phyloP scores from a whole-genome alignment of 2,113 vertebrate species.

The Ammodytes dubius region DNA sequence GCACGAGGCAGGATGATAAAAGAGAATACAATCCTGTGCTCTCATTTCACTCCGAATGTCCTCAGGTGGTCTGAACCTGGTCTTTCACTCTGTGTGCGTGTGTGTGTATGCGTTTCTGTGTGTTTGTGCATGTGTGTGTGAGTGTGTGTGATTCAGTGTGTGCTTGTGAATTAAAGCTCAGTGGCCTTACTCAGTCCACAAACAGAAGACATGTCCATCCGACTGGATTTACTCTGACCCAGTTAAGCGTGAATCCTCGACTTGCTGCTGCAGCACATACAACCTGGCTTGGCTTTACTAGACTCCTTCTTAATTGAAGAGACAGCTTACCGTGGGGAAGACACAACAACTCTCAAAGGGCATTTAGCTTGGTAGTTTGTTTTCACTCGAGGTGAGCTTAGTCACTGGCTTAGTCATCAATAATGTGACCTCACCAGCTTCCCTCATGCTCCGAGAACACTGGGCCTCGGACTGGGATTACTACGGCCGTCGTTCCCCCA shows the following conservation, averaged over 20 bases:
- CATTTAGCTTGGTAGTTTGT: slow-evolving; percentile 69
- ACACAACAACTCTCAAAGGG: slow-evolving; percentile 64
- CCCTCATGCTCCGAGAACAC: not conserved
- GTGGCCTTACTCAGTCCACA: slow-evolving; percentile 66
- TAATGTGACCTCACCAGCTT: slow-evolving; percentile 27
- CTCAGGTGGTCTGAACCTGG: slow-evolving; percentile 39
- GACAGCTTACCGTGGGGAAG: slow-evolving; percentile 66
- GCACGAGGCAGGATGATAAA: not conserved
- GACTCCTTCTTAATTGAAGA: slow-evolving; percentile 65
- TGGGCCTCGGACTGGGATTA: slow-evolving; percentile 16
- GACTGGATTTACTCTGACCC: slow-evolving; percentile 72
- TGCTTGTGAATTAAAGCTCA: slow-evolving; percentile 62
- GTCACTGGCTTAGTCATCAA: slow-evolving; percentile 65
- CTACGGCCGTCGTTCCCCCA: slow-evolving; percentile 6
- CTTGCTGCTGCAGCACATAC: slow-evolving; percentile 48
- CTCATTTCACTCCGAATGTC: slow-evolving; percentile 4
- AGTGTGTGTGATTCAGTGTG: slow-evolving; percentile 45
- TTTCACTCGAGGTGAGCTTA: slow-evolving; percentile 70
- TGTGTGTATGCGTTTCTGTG: slow-evolving; percentile 24
- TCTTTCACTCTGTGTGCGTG: slow-evolving; percentile 19
- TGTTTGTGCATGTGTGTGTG: slow-evolving; percentile 12
- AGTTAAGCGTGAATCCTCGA: slow-evolving; percentile 52
- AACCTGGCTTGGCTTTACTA: slow-evolving; percentile 50
- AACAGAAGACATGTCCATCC: slow-evolving; percentile 62
- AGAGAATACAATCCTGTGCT: slow-evolving; percentile 21